These are phyloP conservation scores for Sarcophaga peregrina DNA, from an alignment of 1,140 invertebrate species.

Conservation along the genomic window DNA sequence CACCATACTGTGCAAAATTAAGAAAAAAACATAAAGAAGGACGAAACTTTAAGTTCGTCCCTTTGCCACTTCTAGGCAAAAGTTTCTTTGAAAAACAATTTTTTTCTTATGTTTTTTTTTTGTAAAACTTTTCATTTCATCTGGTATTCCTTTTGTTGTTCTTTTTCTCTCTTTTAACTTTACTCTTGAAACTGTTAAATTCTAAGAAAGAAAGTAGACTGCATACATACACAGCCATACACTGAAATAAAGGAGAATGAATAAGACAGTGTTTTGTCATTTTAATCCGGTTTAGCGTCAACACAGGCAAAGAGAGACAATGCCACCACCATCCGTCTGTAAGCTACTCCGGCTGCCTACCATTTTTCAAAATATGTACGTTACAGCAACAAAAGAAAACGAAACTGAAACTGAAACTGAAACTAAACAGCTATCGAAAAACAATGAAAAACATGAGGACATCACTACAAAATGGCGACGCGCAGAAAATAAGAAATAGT, in stretches of 20 bases:
- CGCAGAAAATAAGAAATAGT: neutral
- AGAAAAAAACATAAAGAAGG: too few relatives aligned
- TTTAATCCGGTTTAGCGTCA: too few relatives aligned
- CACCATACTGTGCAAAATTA: too few relatives aligned
- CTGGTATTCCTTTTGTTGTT: neutral
- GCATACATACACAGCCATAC: neutral
- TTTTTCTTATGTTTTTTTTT: neutral
- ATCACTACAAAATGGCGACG: neutral
- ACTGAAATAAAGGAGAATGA: neutral
- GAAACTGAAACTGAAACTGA: neutral
- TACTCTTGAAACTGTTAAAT: neutral
- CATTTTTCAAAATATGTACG: neutral
- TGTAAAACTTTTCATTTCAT: neutral
- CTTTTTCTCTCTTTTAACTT: neutral
- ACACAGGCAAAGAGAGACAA: too few relatives aligned
- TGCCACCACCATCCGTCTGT: too few relatives aligned
- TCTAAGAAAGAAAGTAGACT: neutral
- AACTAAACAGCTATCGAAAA: neutral
- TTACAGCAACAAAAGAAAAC: neutral
- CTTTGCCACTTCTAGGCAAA: neutral
- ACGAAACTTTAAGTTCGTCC: neutral
- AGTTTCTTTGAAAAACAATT: neutral
- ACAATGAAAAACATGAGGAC: neutral
- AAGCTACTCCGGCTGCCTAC: too few relatives aligned
- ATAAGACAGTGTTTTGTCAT: too few relatives aligned